Evolutionary conservation across 2,797 vertebrate genomes (phyloP), one percentile per base, ranked within the genome.

Genomic region (Esox lucius): DNA sequence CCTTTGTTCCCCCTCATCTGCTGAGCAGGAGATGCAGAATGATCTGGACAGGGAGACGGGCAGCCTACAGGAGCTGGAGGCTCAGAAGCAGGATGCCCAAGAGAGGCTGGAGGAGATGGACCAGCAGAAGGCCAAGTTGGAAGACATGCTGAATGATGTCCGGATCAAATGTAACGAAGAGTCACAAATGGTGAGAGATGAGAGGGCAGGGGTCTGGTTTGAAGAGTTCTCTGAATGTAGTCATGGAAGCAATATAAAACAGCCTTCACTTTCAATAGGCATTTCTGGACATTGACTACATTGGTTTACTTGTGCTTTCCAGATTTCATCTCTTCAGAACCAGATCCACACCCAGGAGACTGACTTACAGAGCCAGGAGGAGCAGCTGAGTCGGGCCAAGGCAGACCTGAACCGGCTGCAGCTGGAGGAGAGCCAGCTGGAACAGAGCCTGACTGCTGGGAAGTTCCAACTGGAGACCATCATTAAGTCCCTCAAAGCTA

Each of bases 71-170:
- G 97, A 99, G 76, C 91, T 99, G 4, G 97, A 99, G 84, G 94
- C 96, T 33, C 98, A 99, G 86, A 98, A 98, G 80, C 98, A 99
- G 83, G 96, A 97, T 1, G 97, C 97, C 0, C 97, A 98, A 74
- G 97, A 98, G 75, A 94, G 98, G 0, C 90, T 99, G 74, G 97
- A 98, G 0, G 98, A 99, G 88, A 98, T 98, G 97, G 97, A 98
- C 82, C 98, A 99, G 88, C 98, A 99, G 91, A 98, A 97, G 83
- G 94, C 96, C 75, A 99, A 98, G 76, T 87, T 99, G 68, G 95
- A 98, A 67, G 98, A 98, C 87, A 98, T 99, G 97, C 91, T 99
- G 70, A 95, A 89, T 0, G 97, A 99, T 3, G 96, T 98, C 0
- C 87, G 93, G 77, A 95, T 97, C 62, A 99, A 98, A 72, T 98